Conservation (phyloP, 2,888 invertebrate genomes). For the Hyles lineata region DNA sequence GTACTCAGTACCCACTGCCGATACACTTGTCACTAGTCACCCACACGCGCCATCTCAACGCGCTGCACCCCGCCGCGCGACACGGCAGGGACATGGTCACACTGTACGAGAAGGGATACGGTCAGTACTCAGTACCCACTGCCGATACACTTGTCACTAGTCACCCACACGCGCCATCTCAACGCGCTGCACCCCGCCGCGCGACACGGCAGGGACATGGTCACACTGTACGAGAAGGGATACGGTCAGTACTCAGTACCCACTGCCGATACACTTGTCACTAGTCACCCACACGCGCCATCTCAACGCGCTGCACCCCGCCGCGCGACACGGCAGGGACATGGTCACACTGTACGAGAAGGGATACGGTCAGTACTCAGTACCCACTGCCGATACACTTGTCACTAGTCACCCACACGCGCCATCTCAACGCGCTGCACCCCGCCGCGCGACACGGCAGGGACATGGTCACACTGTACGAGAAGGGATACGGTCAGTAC, state of each 20-base stretch:
- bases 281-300: slow-evolving; percentile 97
- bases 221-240: slow-evolving; percentile 98
- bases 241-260: slow-evolving; percentile 86
- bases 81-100: slow-evolving; percentile 94
- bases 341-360: slow-evolving; percentile 99
- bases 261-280: too few relatives aligned
- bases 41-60: slow-evolving; percentile 95
- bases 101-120: slow-evolving; percentile 98
- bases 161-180: slow-evolving; percentile 96
- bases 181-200: slow-evolving; percentile 96
- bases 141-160: too few relatives aligned
- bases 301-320: slow-evolving; percentile 96
- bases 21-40: background rate
- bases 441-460: slow-evolving; percentile 89
- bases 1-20: slow-evolving; percentile 43
- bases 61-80: slow-evolving; percentile 92
- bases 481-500: slow-evolving; percentile 94
- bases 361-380: slow-evolving; percentile 90
- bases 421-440: slow-evolving; percentile 97
- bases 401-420: slow-evolving; percentile 96
- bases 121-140: slow-evolving; percentile 62
- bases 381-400: too few relatives aligned
- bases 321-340: slow-evolving; percentile 87
- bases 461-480: slow-evolving; percentile 96
- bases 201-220: slow-evolving; percentile 91